A percentile compares a stretch with the other conserved stretches of the same genome.
Conservation (phyloP, 1,140 invertebrate genomes). For the Solen grandis region DNA sequence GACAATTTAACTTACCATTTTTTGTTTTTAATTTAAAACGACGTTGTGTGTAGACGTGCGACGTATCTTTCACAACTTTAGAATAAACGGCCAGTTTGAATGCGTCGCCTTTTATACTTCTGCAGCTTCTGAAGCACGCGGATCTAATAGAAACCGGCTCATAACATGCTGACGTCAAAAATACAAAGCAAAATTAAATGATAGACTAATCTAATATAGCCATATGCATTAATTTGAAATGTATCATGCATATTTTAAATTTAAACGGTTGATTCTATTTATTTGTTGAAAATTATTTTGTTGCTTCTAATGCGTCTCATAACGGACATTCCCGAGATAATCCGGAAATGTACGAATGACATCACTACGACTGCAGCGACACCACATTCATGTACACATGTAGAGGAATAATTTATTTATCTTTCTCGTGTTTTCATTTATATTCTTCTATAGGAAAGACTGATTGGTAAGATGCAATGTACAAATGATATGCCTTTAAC, state of each 20-base stretch:
- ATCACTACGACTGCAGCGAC: constrained; percentile 52
- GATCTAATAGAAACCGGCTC: not conserved
- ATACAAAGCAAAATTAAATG: too few relatives aligned
- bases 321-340: constrained; percentile 11
- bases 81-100: not conserved
- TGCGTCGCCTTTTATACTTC: not conserved
- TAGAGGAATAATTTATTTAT: not conserved
- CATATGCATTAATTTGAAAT: constrained; percentile 4
- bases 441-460: too few relatives aligned
- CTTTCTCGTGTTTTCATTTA: too few relatives aligned
- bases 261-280: not conserved
- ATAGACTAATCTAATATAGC: too few relatives aligned
- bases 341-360: constrained; percentile 42
- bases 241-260: not conserved
- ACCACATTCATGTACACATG: constrained; percentile 44
- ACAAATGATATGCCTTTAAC: not conserved
- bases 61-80: constrained; percentile 43
- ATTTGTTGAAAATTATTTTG: not conserved
- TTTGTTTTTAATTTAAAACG: not conserved
- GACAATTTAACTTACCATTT: constrained; percentile 19
- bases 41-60: constrained; percentile 23
- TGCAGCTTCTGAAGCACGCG: not conserved
- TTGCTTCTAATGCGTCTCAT: not conserved
- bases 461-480: too few relatives aligned
- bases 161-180: constrained; percentile 10